phyloP scores from a whole-genome alignment of 2,113 vertebrate species.

The Paracanthobrama guichenoti region DNA sequence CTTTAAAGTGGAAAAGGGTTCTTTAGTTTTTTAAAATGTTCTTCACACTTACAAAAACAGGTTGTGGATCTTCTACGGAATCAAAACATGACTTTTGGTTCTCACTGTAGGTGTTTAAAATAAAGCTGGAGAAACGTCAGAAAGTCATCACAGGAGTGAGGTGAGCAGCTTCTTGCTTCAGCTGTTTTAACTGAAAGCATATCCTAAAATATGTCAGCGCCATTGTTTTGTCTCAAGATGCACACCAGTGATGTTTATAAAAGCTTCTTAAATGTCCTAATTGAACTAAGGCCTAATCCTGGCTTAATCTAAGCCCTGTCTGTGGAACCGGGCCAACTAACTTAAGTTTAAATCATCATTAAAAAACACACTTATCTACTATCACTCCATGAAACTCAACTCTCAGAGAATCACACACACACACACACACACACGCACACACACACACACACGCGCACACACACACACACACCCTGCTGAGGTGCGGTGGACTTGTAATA shows the following conservation, averaged over 20 bases:
- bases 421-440: constrained; percentile 10
- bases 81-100: background rate
- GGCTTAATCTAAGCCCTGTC: too few species aligned
- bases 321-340: too few species aligned
- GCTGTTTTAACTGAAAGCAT: too few species aligned
- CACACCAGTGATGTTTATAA: too few species aligned
- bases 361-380: background rate
- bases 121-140: background rate
- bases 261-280: too few species aligned
- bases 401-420: constrained; percentile 4
- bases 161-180: background rate
- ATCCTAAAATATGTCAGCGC: too few species aligned
- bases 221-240: too few species aligned
- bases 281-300: too few species aligned
- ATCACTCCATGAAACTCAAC: background rate
- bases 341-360: background rate
- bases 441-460: too few species aligned
- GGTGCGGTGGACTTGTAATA: constrained; percentile 43
- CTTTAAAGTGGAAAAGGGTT: background rate
- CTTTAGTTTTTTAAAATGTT: background rate
- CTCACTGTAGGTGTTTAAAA: background rate
- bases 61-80: background rate
- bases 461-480: background rate
- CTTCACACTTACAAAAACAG: background rate
- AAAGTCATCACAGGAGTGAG: background rate